Percentiles rank a stretch among this genome's conserved stretches.
These are phyloP conservation scores for Macrosteles quadrilineatus DNA, from an alignment of 1,140 invertebrate species.

Conservation along the genomic window DNA sequence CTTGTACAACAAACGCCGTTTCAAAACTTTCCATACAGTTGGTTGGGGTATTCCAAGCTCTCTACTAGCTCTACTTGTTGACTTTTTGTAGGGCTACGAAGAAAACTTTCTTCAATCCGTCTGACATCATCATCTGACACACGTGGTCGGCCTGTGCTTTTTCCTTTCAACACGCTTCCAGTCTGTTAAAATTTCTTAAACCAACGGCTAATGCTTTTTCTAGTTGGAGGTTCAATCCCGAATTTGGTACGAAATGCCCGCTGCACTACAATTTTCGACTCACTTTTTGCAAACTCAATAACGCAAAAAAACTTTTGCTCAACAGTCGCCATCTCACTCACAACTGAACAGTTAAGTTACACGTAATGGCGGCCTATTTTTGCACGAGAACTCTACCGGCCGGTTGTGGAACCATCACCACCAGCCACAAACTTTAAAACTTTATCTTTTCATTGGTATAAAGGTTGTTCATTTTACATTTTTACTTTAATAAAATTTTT, in stretches of 20 bases:
- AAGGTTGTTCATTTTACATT: not conserved
- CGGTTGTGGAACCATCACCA: not conserved
- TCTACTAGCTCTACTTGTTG: conserved; percentile 31
- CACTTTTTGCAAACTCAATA: conserved; percentile 33
- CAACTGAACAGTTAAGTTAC: not conserved
- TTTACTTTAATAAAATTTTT: not conserved
- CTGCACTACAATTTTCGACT: conserved; percentile 23
- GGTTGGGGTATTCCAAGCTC: conserved; percentile 35
- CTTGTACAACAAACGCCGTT: conserved; percentile 29
- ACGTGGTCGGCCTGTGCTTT: conserved; percentile 28
- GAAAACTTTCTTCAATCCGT: conserved; percentile 33
- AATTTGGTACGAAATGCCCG: conserved; percentile 33
- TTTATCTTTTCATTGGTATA: not conserved
- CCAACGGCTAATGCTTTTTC: conserved; percentile 31
- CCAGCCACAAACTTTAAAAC: not conserved
- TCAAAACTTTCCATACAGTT: conserved; percentile 35
- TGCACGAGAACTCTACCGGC: not conserved
- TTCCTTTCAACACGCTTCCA: conserved; percentile 27
- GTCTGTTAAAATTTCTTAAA: conserved; percentile 34
- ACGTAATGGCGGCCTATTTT: not conserved
- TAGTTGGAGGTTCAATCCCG: conserved; percentile 27
- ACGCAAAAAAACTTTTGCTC: conserved; percentile 31
- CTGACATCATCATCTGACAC: too few relatives aligned
- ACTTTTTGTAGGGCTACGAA: conserved; percentile 33
- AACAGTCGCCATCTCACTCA: not conserved